phyloP scores from a whole-genome alignment of 2,888 invertebrate genomes.

The Lasioglossum leucozonium region DNA sequence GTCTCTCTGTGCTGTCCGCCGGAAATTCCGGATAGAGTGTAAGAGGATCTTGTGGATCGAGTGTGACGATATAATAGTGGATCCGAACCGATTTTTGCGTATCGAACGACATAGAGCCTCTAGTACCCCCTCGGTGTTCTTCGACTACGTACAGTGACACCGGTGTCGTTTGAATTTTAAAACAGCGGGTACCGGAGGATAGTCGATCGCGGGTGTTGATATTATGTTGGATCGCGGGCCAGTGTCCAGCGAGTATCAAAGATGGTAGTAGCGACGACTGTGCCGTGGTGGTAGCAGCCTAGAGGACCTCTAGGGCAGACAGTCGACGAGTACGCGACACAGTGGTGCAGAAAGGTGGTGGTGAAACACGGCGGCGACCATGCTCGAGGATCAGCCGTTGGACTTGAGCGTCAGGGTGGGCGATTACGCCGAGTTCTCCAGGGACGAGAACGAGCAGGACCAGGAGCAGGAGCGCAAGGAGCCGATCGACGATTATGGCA shows the following conservation, averaged over 20 bases:
- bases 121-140: not conserved
- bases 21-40: not conserved
- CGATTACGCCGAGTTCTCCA: constrained; percentile 79
- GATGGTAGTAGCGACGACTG: constrained; percentile 50
- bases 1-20: not conserved
- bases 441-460: constrained; percentile 83
- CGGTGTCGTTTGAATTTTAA: not conserved
- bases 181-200: not conserved
- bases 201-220: not conserved
- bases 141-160: not conserved
- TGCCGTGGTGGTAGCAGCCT: constrained; percentile 67
- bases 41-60: not conserved
- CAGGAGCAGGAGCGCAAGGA: constrained; percentile 77
- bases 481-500: constrained; percentile 76
- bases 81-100: not conserved
- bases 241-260: constrained; percentile 30
- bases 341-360: not conserved
- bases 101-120: not conserved
- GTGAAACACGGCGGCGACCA: constrained; percentile 56
- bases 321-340: not conserved
- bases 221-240: constrained; percentile 43
- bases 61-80: not conserved
- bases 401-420: constrained; percentile 89
- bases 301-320: not conserved
- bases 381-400: constrained; percentile 89